Conservation (phyloP, 2,888 invertebrate genomes). For the Thalpophila matura region DNA sequence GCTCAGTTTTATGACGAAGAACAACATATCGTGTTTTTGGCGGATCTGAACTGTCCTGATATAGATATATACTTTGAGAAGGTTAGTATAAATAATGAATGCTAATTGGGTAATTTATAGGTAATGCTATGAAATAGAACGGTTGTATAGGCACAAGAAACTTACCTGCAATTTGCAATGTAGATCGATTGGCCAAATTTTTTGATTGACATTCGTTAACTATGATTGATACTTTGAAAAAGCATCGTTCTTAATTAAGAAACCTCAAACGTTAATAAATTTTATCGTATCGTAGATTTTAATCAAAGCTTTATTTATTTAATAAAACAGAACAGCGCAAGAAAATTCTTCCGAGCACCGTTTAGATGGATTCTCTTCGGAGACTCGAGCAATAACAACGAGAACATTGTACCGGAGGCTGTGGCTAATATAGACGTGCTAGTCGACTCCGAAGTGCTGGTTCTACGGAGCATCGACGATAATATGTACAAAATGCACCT, state of each 20-base stretch:
- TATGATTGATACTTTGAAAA: no score
- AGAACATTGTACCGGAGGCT: slow-evolving; percentile 64
- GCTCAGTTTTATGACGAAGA: slow-evolving; percentile 68
- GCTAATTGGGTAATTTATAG: no score
- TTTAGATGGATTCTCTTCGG: slow-evolving; percentile 81
- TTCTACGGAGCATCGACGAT: slow-evolving; percentile 61
- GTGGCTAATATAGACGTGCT: slow-evolving; percentile 70
- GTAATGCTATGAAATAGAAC: no score
- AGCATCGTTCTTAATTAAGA: background rate
- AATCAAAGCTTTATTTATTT: no score
- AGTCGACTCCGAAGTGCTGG: slow-evolving; percentile 77
- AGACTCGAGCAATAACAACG: slow-evolving; percentile 39
- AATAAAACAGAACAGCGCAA: slow-evolving; percentile 68
- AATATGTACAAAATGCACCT: slow-evolving; percentile 68
- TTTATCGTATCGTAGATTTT: no score
- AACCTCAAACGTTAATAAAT: background rate
- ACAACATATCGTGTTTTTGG: slow-evolving; percentile 76
- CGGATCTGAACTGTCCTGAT: slow-evolving; percentile 77
- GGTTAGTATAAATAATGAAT: slow-evolving; percentile 58
- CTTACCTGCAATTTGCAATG: no score
- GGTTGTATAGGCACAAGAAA: no score
- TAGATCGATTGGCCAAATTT: background rate
- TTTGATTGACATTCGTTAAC: background rate
- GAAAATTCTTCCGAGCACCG: slow-evolving; percentile 75
- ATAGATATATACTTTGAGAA: slow-evolving; percentile 67